These are phyloP conservation scores for Elymnias hypermnestra DNA, from an alignment of 1,140 invertebrate genomes.

Conservation along the genomic window DNA sequence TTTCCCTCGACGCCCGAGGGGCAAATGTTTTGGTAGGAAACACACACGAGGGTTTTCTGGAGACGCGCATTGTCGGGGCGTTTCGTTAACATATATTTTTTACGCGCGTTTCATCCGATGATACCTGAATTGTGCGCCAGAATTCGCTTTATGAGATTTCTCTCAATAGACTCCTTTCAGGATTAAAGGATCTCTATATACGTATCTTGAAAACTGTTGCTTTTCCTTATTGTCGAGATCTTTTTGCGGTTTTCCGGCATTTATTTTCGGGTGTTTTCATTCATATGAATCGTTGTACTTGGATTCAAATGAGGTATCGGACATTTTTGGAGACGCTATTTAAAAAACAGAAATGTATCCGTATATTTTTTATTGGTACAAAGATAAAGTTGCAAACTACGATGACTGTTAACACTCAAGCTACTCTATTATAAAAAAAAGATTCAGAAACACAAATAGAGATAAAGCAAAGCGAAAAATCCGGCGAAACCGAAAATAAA, in stretches of 20 bases:
- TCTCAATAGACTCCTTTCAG: conserved; percentile 59
- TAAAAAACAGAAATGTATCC: no score
- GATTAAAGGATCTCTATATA: conserved; percentile 53
- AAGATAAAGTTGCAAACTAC: no score
- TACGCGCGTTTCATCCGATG: conserved; percentile 63
- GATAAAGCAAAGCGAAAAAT: no score
- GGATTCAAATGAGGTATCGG: no score
- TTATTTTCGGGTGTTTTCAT: conserved; percentile 6
- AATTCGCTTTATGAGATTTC: conserved; percentile 72
- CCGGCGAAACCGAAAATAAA: conserved; percentile 43
- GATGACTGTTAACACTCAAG: no score
- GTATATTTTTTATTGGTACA: no score
- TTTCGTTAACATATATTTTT: conserved; percentile 62
- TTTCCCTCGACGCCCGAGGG: conserved; percentile 69
- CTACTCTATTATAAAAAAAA: no score
- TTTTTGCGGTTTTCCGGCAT: conserved; percentile 23
- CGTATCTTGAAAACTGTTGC: conserved; percentile 56
- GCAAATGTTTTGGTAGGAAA: conserved; percentile 73
- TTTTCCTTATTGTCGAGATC: conserved; percentile 41
- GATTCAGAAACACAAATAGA: no score
- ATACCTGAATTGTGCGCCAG: conserved; percentile 69
- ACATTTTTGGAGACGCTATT: no score
- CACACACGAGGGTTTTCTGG: conserved; percentile 68
- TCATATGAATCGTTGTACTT: no score
- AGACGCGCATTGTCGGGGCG: conserved; percentile 57